Percentiles rank a stretch among this genome's conserved stretches.
Conservation (phyloP, 1,140 invertebrate genomes). For the Antheraea pernyi region DNA sequence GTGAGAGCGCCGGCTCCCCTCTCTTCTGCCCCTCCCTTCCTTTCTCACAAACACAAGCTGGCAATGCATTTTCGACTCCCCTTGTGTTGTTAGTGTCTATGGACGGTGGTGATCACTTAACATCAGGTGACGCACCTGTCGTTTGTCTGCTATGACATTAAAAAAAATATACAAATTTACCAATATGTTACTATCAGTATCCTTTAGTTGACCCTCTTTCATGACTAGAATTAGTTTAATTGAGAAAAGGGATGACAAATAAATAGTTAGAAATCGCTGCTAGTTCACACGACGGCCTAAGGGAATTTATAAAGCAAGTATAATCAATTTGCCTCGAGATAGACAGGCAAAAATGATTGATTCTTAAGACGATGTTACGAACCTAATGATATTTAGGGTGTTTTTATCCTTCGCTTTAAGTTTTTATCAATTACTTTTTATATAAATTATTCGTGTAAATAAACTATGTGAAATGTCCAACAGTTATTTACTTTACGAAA, state of each 20-base stretch:
- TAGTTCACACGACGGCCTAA: conserved; percentile 8
- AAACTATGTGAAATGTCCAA: too few species aligned
- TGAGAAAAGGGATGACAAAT: neutral
- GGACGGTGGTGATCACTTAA: too few species aligned
- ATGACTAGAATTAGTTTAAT: neutral
- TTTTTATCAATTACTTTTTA: neutral
- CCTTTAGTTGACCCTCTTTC: neutral
- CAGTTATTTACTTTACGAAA: too few species aligned
- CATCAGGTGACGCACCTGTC: too few species aligned
- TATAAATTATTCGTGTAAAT: too few species aligned
- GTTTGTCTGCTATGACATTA: too few species aligned
- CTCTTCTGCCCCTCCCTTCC: too few species aligned
- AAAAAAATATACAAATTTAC: neutral
- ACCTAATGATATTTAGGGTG: neutral
- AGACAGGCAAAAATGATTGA: neutral
- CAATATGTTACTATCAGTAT: neutral
- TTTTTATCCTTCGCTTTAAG: neutral
- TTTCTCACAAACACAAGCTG: too few species aligned
- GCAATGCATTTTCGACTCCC: too few species aligned
- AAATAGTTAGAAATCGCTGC: conserved; percentile 4
- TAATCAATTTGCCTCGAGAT: conserved; percentile 17
- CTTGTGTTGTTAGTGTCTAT: too few species aligned
- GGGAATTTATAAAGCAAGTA: neutral
- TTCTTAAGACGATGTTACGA: neutral
- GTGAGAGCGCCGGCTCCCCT: too few species aligned